Percentiles rank a stretch among this genome's conserved stretches.
Conservation (phyloP, 2,113 vertebrate genomes). For the Chloebia gouldiae region DNA sequence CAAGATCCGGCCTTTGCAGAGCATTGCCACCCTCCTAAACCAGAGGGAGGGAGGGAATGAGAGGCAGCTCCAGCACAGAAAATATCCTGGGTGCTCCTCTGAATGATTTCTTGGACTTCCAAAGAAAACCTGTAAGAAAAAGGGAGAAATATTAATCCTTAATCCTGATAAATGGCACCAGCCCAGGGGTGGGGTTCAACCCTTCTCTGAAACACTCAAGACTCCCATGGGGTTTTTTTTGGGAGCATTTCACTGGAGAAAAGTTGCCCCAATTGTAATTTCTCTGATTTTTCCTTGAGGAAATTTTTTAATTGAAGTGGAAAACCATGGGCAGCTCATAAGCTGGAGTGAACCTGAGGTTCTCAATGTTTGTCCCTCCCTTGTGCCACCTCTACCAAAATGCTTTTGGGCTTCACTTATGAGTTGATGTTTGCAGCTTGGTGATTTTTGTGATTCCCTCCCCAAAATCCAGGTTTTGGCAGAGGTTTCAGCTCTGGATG, state of each 20-base stretch:
- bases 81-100: neutral
- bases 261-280: neutral
- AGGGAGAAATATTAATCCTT: neutral
- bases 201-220: neutral
- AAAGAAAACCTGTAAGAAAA: neutral
- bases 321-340: neutral
- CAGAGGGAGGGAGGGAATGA: neutral
- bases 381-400: neutral
- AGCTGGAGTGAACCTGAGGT: neutral
- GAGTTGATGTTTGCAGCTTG: too few relatives aligned
- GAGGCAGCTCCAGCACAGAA: neutral
- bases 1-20: conserved; percentile 12
- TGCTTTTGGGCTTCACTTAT: neutral
- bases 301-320: neutral
- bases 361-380: neutral
- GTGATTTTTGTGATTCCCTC: neutral
- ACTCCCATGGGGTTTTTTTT: accelerated
- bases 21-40: neutral
- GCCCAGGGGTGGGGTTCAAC: neutral
- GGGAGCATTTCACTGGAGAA: neutral
- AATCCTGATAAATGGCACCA: neutral
- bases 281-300: accelerated
- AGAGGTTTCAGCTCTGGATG: neutral
- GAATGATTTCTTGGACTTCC: neutral
- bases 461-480: neutral